These are phyloP conservation scores for Charanyca ferruginea DNA, from an alignment of 2,888 invertebrate genomes.

Conservation along the genomic window DNA sequence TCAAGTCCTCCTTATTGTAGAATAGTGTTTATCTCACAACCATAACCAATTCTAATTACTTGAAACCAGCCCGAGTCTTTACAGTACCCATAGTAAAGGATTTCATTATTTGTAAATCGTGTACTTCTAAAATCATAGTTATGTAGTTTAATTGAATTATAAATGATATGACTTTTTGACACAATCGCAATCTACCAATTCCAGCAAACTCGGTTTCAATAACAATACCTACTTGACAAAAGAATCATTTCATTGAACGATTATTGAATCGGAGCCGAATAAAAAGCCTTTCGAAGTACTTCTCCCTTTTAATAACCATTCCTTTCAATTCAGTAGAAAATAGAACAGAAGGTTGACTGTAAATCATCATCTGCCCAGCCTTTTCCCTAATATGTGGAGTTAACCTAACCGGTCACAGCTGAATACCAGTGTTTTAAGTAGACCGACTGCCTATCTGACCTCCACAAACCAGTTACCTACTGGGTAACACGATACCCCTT, in stretches of 20 bases:
- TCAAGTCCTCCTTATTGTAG: too few species aligned
- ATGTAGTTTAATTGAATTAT: not conserved
- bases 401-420: too few species aligned
- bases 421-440: too few species aligned
- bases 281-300: conserved; percentile 2
- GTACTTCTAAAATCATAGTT: not conserved
- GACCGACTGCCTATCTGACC: too few species aligned
- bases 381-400: too few species aligned
- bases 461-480: too few species aligned
- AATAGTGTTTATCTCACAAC: too few species aligned
- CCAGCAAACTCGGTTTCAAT: conserved; percentile 7
- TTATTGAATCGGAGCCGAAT: conserved; percentile 8
- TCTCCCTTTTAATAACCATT: conserved; percentile 29
- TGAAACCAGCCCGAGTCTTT: too few species aligned
- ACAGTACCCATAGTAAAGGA: too few species aligned
- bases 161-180: not conserved
- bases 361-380: too few species aligned
- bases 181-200: not conserved
- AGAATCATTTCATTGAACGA: conserved; percentile 6
- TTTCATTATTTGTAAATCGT: not conserved
- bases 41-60: too few species aligned
- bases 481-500: too few species aligned
- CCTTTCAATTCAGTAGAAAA: conserved; percentile 15
- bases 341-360: not conserved
- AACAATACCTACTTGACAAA: conserved; percentile 15